Base-by-base conservation (phyloP, 2,888 invertebrate genomes). In the Chrysina gloriosa region DNA sequence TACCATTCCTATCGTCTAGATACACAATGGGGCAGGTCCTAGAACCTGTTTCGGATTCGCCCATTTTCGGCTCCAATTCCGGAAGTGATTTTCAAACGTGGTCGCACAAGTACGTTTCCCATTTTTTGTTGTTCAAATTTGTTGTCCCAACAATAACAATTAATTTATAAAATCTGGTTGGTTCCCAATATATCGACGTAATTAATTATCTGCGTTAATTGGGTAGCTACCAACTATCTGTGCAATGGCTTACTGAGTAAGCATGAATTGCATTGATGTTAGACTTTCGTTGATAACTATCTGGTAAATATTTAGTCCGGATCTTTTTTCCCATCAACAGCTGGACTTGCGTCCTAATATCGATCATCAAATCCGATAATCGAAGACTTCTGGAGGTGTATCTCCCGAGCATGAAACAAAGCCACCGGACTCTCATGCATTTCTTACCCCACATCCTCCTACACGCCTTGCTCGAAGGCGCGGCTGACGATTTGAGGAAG, bases 391-490 rank as follows among this genome's bases (percentile, higher is more conserved):
- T 94, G 27, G 87, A 88, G 71, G 89, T 90, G 0, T 93, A 92
- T 36, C 88, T 90, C 72, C 91, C 92, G 0, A 92, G 92, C 74
- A 90, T 94, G 82, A 89, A 90, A 23, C 87, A 91, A 68, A 92
- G 93, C 78, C 87, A 88, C 42, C 87, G 89, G 76, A 90, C 91
- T 11, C 80, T 93, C 68, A 89, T 90, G 78, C 87, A 91, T 63
- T 92, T 93, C 78, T 84, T 94, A 64, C 94, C 94, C 0, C 90
- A 93, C 74, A 90, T 93, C 34, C 79, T 93, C 6, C 74, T 91
- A 1, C 90, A 91, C 76, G 87, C 89, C 0, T 77, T 91, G 31
- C 85, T 89, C 76, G 87, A 88, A 70, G 85, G 86, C 31, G 76
- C 76, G 0, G 74, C 77, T 2, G 78, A 79, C 6, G 83, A 85